Evolutionary conservation across 2,888 invertebrate genomes (phyloP), one percentile per base, ranked within the genome.

Genomic region (Sphecodes monilicornis): DNA sequence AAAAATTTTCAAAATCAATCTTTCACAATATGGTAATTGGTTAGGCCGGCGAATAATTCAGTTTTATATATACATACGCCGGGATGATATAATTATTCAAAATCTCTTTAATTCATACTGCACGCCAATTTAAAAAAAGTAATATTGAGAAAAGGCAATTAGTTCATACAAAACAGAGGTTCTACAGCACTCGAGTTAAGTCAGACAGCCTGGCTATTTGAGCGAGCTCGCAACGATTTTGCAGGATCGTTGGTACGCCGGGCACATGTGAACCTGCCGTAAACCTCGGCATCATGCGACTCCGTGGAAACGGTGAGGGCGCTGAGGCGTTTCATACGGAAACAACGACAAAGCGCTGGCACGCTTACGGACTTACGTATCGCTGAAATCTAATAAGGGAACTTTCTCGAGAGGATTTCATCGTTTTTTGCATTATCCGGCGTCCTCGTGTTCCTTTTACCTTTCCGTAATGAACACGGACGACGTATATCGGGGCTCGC

Each of bases 321-420:
- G 60, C 26, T 13, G n/a, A 16, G 16, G 50, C 77, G 86, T 85
- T 89, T 86, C 82, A 80, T 88, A 87, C 87, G 89, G 86, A 86
- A 88, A 81, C 83, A 88, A 89, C 86, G 90, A 85, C 86, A 84
- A 87, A 90, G 81, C 85, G 84, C 71, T 50, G 54, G 78, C 80
- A 90, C 88, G 90, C 78, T 78, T 50, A 77, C 84, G 70, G 86
- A 87, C 88, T 86, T 75, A 71, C 64, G 73, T 75, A 84, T 81
- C 60, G n/a, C 79, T 64, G 36, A 72, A 29, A 82, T 85, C 80
- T 80, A 84, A 85, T 86, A 81, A 82, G 80, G 46, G 69, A 50
- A 46, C 69, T 57, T 22, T 71, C 43, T 78, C 76, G 26, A 46
- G 78, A 71, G 75, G 76, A 85, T 80, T 82, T 78, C 18, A 29